Evolutionary conservation across 1,140 invertebrate genomes (phyloP), one percentile per base, ranked within the genome.

Genomic region (Anoplophora glabripennis): DNA sequence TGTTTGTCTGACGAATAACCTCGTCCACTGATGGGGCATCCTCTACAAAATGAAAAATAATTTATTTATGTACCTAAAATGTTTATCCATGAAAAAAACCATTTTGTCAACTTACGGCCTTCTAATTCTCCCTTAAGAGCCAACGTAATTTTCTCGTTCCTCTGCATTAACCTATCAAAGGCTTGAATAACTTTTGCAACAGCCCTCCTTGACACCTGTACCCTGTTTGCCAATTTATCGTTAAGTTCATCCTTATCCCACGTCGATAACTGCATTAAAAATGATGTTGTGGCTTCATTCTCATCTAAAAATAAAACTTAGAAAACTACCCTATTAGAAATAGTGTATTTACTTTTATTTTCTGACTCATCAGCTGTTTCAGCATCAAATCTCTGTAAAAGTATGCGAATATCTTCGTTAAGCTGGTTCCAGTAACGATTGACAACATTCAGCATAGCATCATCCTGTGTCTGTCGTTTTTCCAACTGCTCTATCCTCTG

Each of bases 191-290:
- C 89, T 80, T 98, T 98, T 3, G 93, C 93, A 48, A 98, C 95
- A 21, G 94, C 94, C 65, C 95, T 79, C 68, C 93, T 93, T 11
- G 91, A 94, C 7, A 95, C 92, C 80, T 93, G 89, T 58, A 98
- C 94, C 55, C 94, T 79, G 78, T 97, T 95, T 3, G 93, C 92
- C 15, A 98, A 82, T 75, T 96, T 95, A 64, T 96, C 94, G 76
- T 98, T 94, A 52, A 98, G 78, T 75, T 99, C 96, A 72, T 96
- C 92, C 72, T 96, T 96, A 75, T 99, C 95, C 95, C 95, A 98
- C 9, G 94, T 96, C 17, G 95, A 96, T n/a, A 99, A 76, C 71
- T 96, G 90, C 76, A 94, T 91, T 12, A 98, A 81, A 76, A 98
- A 98, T 34, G 94, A 96, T 37, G 93, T 98, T 7, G 94, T 96